These are phyloP conservation scores for Megastigmus dorsalis DNA, from an alignment of 2,888 invertebrate genomes.

Conservation along the genomic window DNA sequence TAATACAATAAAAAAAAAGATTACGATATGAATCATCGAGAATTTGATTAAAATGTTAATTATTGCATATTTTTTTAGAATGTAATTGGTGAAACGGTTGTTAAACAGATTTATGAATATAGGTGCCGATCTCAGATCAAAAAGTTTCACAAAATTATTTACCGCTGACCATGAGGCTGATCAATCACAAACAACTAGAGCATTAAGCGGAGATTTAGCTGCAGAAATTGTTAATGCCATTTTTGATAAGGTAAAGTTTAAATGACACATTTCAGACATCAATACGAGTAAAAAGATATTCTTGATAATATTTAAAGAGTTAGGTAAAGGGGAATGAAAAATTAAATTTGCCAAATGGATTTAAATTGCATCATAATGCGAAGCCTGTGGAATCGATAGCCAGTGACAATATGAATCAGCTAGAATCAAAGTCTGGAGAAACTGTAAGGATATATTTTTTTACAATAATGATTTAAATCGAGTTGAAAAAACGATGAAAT, in stretches of 20 bases:
- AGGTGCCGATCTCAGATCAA: no score
- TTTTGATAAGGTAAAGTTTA: conserved; percentile 61
- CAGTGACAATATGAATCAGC: not conserved
- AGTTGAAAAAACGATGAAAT: not conserved
- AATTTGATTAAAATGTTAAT: not conserved
- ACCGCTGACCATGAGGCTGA: conserved; percentile 56
- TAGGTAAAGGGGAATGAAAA: conserved; percentile 2
- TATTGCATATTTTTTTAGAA: no score
- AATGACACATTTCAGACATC: not conserved
- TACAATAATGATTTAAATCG: not conserved
- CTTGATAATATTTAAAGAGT: not conserved
- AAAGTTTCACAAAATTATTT: not conserved
- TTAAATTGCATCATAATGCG: not conserved
- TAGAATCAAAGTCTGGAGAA: not conserved
- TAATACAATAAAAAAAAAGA: no score
- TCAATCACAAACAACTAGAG: conserved; percentile 64
- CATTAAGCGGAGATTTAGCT: conserved; percentile 65
- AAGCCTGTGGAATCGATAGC: not conserved
- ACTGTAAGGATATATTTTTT: no score
- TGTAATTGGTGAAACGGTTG: not conserved
- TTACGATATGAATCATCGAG: no score
- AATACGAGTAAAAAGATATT: not conserved
- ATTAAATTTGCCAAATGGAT: not conserved
- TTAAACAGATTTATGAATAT: no score
- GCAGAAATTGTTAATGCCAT: conserved; percentile 66